Percentiles rank a stretch among this genome's conserved stretches.
Conservation (phyloP, 2,113 vertebrate genomes). For the Girardinichthys multiradiatus region DNA sequence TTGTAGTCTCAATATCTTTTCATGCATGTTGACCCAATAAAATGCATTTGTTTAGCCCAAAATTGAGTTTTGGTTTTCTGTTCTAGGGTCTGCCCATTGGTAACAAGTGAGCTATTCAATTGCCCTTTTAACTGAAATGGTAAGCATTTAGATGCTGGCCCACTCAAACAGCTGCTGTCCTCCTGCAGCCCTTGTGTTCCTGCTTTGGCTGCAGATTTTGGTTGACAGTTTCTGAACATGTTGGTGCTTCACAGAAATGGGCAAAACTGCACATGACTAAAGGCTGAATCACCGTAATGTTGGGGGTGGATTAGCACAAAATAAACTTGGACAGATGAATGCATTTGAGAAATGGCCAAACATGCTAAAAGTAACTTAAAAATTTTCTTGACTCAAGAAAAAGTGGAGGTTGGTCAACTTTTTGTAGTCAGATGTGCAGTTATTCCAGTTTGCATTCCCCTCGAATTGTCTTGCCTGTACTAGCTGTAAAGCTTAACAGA, state of each 20-base stretch:
- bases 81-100: not conserved
- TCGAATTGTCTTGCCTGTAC: not conserved
- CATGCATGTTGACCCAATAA: conserved; percentile 64
- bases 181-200: conserved; percentile 6
- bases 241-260: conserved; percentile 56
- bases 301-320: conserved; percentile 42
- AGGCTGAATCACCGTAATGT: conserved; percentile 53
- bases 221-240: conserved; percentile 51
- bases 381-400: too few species aligned
- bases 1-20: not conserved
- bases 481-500: not conserved
- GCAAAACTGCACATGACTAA: conserved; percentile 57
- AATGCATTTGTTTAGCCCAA: conserved; percentile 44
- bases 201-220: conserved; percentile 13
- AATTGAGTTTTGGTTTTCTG: not conserved
- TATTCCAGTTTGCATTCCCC: too few species aligned
- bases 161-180: conserved; percentile 35
- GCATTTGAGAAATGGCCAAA: too few species aligned
- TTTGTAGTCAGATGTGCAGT: too few species aligned
- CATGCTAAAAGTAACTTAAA: too few species aligned
- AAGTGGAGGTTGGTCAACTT: too few species aligned
- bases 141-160: conserved; percentile 13
- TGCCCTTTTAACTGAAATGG: conserved; percentile 11
- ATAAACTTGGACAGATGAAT: not conserved
- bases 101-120: conserved; percentile 27